Conservation (phyloP, 2,113 vertebrate genomes). For the Notechis scutatus region DNA sequence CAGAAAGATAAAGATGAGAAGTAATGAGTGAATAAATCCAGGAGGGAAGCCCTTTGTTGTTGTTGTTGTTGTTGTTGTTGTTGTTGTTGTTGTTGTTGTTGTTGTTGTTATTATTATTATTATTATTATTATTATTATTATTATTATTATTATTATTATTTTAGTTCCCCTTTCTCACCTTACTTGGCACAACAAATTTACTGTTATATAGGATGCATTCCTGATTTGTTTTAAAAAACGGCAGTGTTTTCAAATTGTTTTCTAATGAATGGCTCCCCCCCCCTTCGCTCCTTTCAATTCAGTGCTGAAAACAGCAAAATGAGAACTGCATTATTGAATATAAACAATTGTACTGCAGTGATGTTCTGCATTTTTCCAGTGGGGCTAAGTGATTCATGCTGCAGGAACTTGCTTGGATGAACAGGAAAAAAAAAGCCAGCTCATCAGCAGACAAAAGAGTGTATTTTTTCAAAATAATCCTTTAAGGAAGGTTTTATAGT, state of each 20-base stretch:
- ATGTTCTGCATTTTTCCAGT: not conserved
- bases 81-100: not conserved
- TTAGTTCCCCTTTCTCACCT: not conserved
- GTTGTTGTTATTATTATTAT: not conserved
- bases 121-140: no score
- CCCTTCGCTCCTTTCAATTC: not conserved
- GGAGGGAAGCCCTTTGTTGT: not conserved
- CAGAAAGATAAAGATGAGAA: not conserved
- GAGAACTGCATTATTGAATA: not conserved
- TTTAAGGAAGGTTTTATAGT: not conserved
- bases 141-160: not conserved
- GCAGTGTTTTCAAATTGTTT: not conserved
- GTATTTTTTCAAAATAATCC: not conserved
- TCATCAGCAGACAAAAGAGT: not conserved
- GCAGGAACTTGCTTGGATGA: constrained; percentile 17
- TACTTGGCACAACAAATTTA: not conserved
- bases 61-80: not conserved
- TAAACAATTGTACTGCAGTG: not conserved
- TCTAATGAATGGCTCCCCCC: not conserved
- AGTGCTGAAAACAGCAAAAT: not conserved
- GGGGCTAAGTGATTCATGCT: constrained; percentile 3
- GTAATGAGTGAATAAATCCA: not conserved
- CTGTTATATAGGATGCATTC: not conserved
- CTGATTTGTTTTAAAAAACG: not conserved
- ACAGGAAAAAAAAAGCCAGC: not conserved